Percentiles rank a stretch among this genome's conserved stretches.
phyloP scores from a whole-genome alignment of 2,797 vertebrate genomes.

The Yasuhikotakia modesta region DNA sequence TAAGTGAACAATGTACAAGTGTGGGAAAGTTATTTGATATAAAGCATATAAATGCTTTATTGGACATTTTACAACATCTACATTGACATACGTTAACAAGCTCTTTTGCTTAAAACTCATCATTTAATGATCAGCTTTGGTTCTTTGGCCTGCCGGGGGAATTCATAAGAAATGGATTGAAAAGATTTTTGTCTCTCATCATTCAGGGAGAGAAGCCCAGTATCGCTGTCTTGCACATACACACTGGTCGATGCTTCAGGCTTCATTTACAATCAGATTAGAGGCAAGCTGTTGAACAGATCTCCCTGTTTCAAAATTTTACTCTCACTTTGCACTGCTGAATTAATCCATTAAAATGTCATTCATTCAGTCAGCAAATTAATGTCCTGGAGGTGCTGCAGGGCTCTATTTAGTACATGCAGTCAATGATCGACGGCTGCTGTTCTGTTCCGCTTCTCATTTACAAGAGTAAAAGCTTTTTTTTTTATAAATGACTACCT shows the following conservation, averaged over 20 bases:
- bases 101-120: not conserved
- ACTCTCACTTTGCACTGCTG: conserved; percentile 36
- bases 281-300: conserved; percentile 30
- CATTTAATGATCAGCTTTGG: not conserved
- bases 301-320: conserved; percentile 33
- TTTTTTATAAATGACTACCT: conserved; percentile 6
- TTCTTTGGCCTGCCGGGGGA: not conserved
- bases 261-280: conserved; percentile 49
- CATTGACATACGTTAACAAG: too few species aligned
- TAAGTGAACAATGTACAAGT: too few species aligned
- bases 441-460: conserved; percentile 14
- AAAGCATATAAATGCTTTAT: too few species aligned
- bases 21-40: too few species aligned
- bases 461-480: conserved; percentile 9
- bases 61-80: too few species aligned
- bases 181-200: not conserved
- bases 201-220: not conserved
- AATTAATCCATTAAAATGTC: conserved; percentile 55
- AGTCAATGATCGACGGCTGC: not conserved
- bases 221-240: not conserved
- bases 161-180: not conserved
- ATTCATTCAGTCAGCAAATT: conserved; percentile 40
- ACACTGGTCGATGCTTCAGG: conserved; percentile 8
- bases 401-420: conserved; percentile 17
- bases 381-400: conserved; percentile 37